Percentiles rank a stretch among this genome's conserved stretches.
phyloP scores from a whole-genome alignment of 2,888 invertebrate genomes.

The Brenthis hecate region DNA sequence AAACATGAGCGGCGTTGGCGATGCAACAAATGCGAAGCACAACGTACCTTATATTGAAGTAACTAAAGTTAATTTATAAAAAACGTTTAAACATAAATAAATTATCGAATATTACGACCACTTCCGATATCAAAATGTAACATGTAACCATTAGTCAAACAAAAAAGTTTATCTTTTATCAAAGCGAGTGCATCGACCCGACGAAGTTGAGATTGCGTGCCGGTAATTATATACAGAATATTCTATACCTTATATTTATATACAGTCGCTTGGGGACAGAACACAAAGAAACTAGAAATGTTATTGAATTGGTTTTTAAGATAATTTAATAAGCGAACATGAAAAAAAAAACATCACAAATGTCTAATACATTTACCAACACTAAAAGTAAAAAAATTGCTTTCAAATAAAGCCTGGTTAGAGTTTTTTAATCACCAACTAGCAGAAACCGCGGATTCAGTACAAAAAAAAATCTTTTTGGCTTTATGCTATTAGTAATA shows the following conservation, averaged over 20 bases:
- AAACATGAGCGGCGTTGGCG: slow-evolving; percentile 4
- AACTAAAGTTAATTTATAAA: background rate
- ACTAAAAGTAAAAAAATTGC: too few species aligned
- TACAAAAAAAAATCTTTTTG: too few species aligned
- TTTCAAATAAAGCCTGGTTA: too few species aligned
- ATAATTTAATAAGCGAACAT: background rate
- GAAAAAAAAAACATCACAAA: background rate
- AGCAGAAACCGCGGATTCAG: too few species aligned
- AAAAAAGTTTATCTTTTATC: slow-evolving; percentile 46
- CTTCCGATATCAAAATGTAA: slow-evolving; percentile 38
- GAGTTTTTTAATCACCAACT: too few species aligned
- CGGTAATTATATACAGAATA: slow-evolving; percentile 37
- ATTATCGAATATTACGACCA: slow-evolving; percentile 23
- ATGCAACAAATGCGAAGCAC: background rate
- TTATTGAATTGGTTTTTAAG: slow-evolving; percentile 5
- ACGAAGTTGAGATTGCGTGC: slow-evolving; percentile 38
- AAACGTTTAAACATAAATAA: slow-evolving; percentile 4
- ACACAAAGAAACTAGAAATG: slow-evolving; percentile 18
- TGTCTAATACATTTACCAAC: background rate
- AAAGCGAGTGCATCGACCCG: slow-evolving; percentile 46
- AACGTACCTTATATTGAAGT: background rate
- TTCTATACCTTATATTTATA: slow-evolving; percentile 29
- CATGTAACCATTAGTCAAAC: slow-evolving; percentile 44
- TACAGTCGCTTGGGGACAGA: slow-evolving; percentile 26
- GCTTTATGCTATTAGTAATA: too few species aligned